Evolutionary conservation across 2,113 vertebrate genomes (phyloP).

Genomic region (Charina bottae): DNA sequence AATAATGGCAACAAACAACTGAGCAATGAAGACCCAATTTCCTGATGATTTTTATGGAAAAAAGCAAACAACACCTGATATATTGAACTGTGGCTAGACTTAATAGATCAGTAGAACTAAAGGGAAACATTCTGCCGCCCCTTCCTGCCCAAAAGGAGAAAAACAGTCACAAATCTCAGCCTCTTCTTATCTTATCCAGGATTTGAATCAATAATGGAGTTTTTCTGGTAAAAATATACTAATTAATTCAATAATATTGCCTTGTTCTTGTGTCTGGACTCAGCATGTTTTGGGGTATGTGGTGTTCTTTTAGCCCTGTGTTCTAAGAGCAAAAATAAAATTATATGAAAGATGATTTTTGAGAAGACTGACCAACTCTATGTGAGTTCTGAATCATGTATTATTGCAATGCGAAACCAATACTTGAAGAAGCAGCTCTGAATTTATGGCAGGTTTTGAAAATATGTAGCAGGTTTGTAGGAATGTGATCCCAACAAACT

Average conservation of each 20-base stretch:
- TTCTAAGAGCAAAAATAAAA: background rate
- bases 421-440: background rate
- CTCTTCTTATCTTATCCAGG: background rate
- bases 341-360: background rate
- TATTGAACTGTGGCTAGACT: background rate
- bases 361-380: background rate
- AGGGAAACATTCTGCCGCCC: background rate
- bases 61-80: background rate
- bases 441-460: background rate
- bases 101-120: background rate
- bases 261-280: background rate
- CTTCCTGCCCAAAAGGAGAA: background rate
- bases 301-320: background rate
- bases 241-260: background rate
- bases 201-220: background rate
- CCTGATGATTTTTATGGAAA: background rate
- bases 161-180: background rate
- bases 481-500: background rate
- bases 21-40: background rate
- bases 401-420: background rate
- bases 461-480: background rate
- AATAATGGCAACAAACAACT: background rate
- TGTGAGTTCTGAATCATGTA: slow-evolving; percentile 1
- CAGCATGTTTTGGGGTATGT: background rate
- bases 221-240: background rate